Evolutionary conservation across 2,888 invertebrate genomes (phyloP).

Genomic region (Toxonevra muliebris): DNA sequence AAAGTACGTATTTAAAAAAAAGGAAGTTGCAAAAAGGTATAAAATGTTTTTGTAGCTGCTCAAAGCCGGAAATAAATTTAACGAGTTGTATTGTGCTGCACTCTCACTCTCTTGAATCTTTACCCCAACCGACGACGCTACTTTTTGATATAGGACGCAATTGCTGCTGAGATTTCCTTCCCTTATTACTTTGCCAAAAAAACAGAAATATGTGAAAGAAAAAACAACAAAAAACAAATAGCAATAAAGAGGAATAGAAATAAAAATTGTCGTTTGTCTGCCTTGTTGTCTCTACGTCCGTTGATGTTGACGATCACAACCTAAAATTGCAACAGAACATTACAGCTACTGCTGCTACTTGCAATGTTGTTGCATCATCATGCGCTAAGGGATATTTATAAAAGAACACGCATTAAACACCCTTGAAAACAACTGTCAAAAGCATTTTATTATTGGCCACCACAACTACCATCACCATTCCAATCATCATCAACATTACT

Average conservation of each 20-base stretch:
- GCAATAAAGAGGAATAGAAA: too few species aligned
- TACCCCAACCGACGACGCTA: background rate
- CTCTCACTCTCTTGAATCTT: background rate
- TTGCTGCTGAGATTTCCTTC: constrained; percentile 21
- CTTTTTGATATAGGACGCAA: background rate
- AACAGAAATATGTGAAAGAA: too few species aligned
- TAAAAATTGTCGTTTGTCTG: too few species aligned
- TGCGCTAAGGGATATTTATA: background rate
- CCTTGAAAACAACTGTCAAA: constrained; percentile 60
- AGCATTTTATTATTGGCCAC: constrained; percentile 40
- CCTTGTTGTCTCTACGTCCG: too few species aligned
- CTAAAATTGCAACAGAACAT: too few species aligned
- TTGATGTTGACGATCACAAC: too few species aligned
- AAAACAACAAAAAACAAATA: too few species aligned
- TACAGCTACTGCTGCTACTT: too few species aligned
- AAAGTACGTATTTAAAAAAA: background rate
- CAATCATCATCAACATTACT: too few species aligned
- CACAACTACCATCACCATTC: too few species aligned
- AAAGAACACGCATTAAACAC: constrained; percentile 40
- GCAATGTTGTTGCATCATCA: background rate
- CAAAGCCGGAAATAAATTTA: constrained; percentile 26
- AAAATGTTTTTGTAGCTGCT: background rate
- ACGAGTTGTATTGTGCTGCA: constrained; percentile 32
- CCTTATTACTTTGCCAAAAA: too few species aligned
- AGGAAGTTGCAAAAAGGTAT: constrained; percentile 6